phyloP scores from a whole-genome alignment of 2,797 vertebrate species.

The Chiroxiphia lanceolata region DNA sequence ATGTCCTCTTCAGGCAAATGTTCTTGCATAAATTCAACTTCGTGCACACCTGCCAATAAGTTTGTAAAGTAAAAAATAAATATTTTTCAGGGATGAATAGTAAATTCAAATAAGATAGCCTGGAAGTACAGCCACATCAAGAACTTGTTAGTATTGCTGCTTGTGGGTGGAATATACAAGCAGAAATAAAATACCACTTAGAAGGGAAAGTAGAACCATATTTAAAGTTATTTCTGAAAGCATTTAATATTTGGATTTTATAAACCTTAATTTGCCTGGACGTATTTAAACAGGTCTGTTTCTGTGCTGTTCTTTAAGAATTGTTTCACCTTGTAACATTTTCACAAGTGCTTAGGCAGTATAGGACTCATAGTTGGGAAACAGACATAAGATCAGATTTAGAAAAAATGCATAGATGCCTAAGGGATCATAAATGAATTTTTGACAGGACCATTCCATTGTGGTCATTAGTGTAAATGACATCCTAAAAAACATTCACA shows the following conservation, averaged over 20 bases:
- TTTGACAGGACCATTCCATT: not conserved
- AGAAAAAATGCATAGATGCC: not conserved
- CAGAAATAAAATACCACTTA: not conserved
- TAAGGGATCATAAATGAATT: not conserved
- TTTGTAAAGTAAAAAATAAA: not conserved
- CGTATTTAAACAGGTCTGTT: not conserved
- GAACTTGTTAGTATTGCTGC: not conserved
- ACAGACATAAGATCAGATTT: not conserved
- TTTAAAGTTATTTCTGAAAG: not conserved
- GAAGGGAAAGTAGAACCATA: not conserved
- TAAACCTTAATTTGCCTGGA: not conserved
- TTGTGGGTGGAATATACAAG: not conserved
- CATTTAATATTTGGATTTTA: not conserved
- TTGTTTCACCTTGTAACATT: fast-evolving
- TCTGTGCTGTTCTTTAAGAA: not conserved
- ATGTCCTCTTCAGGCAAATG: slow-evolving; percentile 20
- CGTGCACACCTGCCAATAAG: not conserved
- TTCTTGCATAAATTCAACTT: slow-evolving; percentile 19
- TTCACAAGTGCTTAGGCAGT: not conserved
- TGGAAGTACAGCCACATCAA: not conserved
- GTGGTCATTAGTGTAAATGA: not conserved
- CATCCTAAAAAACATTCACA: not conserved
- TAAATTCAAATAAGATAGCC: not conserved
- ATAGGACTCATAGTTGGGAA: not conserved
- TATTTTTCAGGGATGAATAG: not conserved